phyloP scores from a whole-genome alignment of 2,888 invertebrate species.

The Lamellibrachia satsuma region DNA sequence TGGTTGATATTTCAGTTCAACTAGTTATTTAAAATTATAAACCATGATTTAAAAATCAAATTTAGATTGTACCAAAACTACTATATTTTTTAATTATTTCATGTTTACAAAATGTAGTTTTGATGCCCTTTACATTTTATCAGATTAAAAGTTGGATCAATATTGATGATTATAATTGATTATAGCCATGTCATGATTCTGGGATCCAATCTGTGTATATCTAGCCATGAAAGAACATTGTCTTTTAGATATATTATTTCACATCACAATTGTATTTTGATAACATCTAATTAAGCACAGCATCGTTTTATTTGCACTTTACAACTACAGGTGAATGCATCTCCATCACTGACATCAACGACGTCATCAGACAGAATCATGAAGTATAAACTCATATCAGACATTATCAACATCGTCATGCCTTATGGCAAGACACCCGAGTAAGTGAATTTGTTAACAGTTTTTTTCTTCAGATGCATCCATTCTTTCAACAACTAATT shows the following conservation, averaged over 20 bases:
- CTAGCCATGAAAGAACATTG: no score
- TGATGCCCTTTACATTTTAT: neutral
- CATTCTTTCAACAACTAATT: neutral
- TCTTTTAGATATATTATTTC: no score
- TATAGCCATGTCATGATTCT: neutral
- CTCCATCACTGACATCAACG: conserved; percentile 91
- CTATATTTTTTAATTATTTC: neutral
- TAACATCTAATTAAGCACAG: neutral
- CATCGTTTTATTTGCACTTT: neutral
- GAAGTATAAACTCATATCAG: conserved; percentile 92
- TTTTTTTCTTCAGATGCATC: neutral
- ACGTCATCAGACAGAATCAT: conserved; percentile 92
- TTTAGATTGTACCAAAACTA: no score
- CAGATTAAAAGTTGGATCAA: neutral
- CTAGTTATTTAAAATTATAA: no score
- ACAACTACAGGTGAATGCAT: conserved; percentile 82
- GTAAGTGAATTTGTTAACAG: conserved; percentile 47
- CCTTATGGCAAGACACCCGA: conserved; percentile 90
- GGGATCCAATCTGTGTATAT: neutral
- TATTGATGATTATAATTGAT: neutral
- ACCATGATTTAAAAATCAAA: no score
- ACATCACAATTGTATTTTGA: neutral
- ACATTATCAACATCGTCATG: conserved; percentile 87
- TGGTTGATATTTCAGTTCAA: no score
- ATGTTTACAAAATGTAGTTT: neutral